Percentiles rank a stretch among this genome's conserved stretches.
Evolutionary conservation across 2,888 invertebrate genomes (phyloP).

Genomic region (Catocala fraxini): DNA sequence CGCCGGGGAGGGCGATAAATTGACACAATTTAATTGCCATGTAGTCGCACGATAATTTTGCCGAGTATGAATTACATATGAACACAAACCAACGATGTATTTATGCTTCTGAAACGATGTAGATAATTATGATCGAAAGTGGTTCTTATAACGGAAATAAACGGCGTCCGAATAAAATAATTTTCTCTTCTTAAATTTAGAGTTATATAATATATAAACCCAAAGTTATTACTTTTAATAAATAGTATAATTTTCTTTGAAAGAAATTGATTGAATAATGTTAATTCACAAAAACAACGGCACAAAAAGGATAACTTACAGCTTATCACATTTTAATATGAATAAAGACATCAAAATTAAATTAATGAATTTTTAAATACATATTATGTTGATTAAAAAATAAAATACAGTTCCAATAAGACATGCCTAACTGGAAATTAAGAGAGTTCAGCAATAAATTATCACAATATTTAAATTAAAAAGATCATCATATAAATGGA

Average conservation of each 20-base stretch:
- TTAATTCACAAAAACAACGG: neutral
- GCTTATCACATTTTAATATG: neutral
- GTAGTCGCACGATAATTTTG: conserved; percentile 63
- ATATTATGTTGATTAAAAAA: neutral
- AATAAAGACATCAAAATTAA: conserved; percentile 1
- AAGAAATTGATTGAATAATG: neutral
- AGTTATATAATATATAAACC: conserved; percentile 26
- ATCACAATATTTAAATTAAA: neutral
- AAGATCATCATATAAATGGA: neutral
- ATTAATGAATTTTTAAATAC: conserved; percentile 1
- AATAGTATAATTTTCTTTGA: neutral
- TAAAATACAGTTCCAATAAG: conserved; percentile 24
- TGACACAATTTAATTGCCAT: conserved; percentile 62
- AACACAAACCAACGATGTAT: conserved; percentile 58
- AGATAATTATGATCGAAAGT: conserved; percentile 43
- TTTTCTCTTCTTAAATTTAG: too few relatives aligned
- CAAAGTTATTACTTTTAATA: conserved; percentile 10
- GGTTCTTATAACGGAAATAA: conserved; percentile 31
- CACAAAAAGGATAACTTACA: neutral
- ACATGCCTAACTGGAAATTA: neutral
- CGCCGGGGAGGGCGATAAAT: conserved; percentile 60
- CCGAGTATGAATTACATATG: conserved; percentile 56
- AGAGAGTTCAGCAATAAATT: neutral
- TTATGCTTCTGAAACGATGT: conserved; percentile 43
- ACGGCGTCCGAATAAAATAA: conserved; percentile 22